Percentiles rank a stretch among this genome's conserved stretches.
These are phyloP conservation scores for Panulirus ornatus DNA, from an alignment of 1,140 invertebrate genomes.

Conservation along the genomic window DNA sequence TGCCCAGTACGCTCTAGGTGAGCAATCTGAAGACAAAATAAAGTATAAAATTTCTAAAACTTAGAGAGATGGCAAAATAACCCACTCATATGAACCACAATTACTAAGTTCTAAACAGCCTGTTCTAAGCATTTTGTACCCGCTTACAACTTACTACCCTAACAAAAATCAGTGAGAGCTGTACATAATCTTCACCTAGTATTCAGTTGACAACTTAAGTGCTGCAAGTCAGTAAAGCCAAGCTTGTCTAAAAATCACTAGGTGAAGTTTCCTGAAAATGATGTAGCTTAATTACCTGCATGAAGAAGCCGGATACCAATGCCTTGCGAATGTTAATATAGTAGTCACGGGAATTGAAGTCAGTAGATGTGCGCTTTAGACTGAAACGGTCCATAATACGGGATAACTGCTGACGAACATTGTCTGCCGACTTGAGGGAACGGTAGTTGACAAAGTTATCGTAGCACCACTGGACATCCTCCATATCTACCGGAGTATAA, in stretches of 20 bases:
- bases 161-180: no score
- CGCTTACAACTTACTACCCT: no score
- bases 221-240: no score
- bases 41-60: no score
- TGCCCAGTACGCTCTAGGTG: constrained; percentile 97
- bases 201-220: no score
- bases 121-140: no score
- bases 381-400: constrained; percentile 95
- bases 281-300: constrained; percentile 97
- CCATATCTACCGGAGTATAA: constrained; percentile 81
- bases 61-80: no score
- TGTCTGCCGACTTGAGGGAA: constrained; percentile 95
- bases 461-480: constrained; percentile 99
- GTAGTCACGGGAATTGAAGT: constrained; percentile 99
- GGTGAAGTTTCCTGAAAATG: no score
- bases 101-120: no score
- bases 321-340: constrained; percentile 99
- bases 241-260: no score
- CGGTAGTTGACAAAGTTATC: constrained; percentile 99
- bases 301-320: constrained; percentile 98
- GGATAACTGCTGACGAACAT: constrained; percentile 89
- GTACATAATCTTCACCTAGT: no score
- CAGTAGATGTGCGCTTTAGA: constrained; percentile 95
- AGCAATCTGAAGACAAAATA: constrained; percentile 85
- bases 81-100: no score